A percentile compares a stretch with the other conserved stretches of the same genome.
These are phyloP conservation scores for Pristiophorus japonicus DNA, from an alignment of 2,113 vertebrate species.

Conservation along the genomic window DNA sequence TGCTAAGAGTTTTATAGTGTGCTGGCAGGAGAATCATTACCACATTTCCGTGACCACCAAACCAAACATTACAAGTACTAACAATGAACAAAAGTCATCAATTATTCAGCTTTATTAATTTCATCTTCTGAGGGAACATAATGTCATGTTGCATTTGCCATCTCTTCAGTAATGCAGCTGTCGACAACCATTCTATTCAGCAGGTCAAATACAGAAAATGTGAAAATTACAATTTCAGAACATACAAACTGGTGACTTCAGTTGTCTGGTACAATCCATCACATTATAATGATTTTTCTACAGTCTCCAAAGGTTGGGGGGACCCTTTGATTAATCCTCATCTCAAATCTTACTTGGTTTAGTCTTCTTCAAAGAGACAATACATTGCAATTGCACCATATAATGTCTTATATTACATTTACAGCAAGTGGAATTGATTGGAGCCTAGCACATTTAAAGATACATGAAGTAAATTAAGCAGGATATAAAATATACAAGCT, in stretches of 20 bases:
- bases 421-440: not conserved
- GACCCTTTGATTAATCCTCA: constrained; percentile 5
- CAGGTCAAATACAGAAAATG: not conserved
- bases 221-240: not conserved
- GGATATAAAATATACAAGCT: not conserved
- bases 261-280: constrained; percentile 18
- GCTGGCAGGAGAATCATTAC: not conserved
- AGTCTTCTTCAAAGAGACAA: not conserved
- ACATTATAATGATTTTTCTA: constrained; percentile 17
- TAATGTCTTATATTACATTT: not conserved
- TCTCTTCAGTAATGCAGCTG: constrained; percentile 22
- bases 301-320: not conserved
- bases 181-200: constrained; percentile 13
- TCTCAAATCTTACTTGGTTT: not conserved
- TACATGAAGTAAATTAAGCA: not conserved
- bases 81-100: constrained; percentile 22
- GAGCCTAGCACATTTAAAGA: not conserved
- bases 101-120: constrained; percentile 12
- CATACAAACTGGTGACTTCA: constrained; percentile 15
- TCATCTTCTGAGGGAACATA: constrained; percentile 37
- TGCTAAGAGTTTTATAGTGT: not conserved
- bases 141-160: constrained; percentile 34
- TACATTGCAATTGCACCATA: not conserved
- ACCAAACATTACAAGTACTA: constrained; percentile 23
- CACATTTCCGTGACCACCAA: not conserved